Evolutionary conservation across 2,797 vertebrate genomes (phyloP).

Genomic region (Myotis vivesi): DNA sequence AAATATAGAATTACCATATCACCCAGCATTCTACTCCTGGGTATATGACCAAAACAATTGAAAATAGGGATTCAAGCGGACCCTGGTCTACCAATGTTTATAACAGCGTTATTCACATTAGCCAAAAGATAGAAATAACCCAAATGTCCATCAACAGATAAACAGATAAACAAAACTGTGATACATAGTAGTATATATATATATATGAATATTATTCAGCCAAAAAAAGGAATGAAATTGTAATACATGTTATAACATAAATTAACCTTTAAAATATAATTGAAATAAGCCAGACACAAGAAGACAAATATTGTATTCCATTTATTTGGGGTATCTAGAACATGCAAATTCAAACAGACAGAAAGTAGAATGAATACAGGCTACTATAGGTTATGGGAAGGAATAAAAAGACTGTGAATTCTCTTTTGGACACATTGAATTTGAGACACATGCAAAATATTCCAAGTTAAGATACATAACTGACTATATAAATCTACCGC

Average conservation of each 20-base stretch:
- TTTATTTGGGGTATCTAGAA: background rate
- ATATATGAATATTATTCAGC: background rate
- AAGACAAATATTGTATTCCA: background rate
- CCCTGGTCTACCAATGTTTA: background rate
- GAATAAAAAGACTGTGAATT: background rate
- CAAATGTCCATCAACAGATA: background rate
- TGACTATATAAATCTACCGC: background rate
- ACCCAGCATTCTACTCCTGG: background rate
- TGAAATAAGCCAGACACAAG: background rate
- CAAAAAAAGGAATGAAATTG: constrained; percentile 28
- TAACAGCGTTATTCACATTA: background rate
- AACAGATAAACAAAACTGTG: background rate
- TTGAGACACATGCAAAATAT: constrained; percentile 11
- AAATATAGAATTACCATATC: background rate
- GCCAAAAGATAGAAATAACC: constrained; percentile 5
- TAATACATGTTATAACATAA: background rate
- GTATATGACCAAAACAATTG: background rate
- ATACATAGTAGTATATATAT: background rate
- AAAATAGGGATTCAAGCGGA: background rate
- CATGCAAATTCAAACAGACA: constrained; percentile 17
- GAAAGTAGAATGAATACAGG: background rate
- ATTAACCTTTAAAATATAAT: constrained; percentile 9
- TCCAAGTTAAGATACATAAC: background rate
- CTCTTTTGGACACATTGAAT: background rate
- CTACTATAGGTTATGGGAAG: background rate